Conservation (phyloP, 2,888 invertebrate species). For the Autographa pulchrina region DNA sequence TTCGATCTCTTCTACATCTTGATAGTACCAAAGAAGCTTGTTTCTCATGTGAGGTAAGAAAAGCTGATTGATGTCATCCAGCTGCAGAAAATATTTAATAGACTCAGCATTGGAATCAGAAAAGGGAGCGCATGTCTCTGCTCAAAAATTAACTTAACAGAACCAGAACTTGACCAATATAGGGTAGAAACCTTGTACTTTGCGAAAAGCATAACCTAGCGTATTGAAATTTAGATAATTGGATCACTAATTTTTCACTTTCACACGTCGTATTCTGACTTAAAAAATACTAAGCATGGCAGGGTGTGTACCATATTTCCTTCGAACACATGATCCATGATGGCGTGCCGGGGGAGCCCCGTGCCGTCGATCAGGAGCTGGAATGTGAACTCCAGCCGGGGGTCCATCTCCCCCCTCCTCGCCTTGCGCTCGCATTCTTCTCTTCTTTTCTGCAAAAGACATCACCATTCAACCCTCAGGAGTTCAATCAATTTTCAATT, state of each 20-base stretch:
- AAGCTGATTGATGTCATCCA: slow-evolving; percentile 96
- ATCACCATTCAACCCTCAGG: slow-evolving; percentile 11
- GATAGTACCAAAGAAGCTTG: slow-evolving; percentile 96
- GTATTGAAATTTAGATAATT: no score
- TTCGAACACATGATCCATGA: slow-evolving; percentile 97
- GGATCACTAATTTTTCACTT: no score
- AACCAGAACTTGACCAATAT: not conserved
- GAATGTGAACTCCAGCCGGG: slow-evolving; percentile 96
- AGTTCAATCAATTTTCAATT: not conserved
- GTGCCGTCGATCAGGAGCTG: slow-evolving; percentile 96
- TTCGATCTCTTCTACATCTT: slow-evolving; percentile 94
- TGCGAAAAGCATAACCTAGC: no score
- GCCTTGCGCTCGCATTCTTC: slow-evolving; percentile 98
- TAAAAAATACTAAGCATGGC: not conserved
- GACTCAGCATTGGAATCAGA: not conserved
- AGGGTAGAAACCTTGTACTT: no score
- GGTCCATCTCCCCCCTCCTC: slow-evolving; percentile 97
- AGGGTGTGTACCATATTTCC: slow-evolving; percentile 93
- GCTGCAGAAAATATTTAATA: slow-evolving; percentile 78
- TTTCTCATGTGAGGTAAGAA: slow-evolving; percentile 96
- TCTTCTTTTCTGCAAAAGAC: slow-evolving; percentile 89
- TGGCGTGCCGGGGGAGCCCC: slow-evolving; percentile 94
- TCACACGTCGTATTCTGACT: no score
- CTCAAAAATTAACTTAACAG: no score
- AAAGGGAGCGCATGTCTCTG: no score